phyloP scores from a whole-genome alignment of 2,888 invertebrate species.

The Conus canariensis region DNA sequence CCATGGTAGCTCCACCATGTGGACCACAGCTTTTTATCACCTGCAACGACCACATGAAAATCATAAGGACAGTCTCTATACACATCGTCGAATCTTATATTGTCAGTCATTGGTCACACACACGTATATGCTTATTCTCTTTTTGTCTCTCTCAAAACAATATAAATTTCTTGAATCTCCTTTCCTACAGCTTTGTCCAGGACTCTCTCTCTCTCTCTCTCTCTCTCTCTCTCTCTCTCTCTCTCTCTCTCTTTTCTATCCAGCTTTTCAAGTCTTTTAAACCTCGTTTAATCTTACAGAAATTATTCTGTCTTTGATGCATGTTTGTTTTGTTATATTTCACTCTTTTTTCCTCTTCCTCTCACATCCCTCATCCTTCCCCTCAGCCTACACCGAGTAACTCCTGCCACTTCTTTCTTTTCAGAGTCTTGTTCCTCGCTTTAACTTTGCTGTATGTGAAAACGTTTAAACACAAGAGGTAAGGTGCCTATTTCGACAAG shows the following conservation, averaged over 20 bases:
- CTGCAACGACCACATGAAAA: conserved; percentile 29
- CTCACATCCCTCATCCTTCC: not conserved
- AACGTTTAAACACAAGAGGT: no score
- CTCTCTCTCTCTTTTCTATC: not conserved
- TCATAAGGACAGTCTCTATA: not conserved
- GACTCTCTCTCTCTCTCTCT: not conserved
- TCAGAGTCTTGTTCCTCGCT: not conserved
- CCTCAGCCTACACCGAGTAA: not conserved
- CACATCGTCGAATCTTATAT: no score
- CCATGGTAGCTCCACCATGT: conserved; percentile 57
- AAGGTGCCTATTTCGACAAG: no score
- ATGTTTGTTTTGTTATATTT: not conserved
- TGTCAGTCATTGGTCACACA: no score
- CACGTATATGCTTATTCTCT: no score
- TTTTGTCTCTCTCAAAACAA: no score
- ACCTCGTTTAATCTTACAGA: not conserved
- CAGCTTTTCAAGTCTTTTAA: not conserved
- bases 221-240: conserved; percentile 6
- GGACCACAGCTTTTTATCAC: conserved; percentile 47
- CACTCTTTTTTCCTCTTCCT: not conserved
- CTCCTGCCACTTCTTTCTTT: not conserved
- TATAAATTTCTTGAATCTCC: not conserved
- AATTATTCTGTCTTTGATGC: no score
- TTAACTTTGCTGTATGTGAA: not conserved
- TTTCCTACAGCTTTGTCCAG: not conserved